These are phyloP conservation scores for Harpia harpyja DNA, from an alignment of 2,797 vertebrate species.

Conservation along the genomic window DNA sequence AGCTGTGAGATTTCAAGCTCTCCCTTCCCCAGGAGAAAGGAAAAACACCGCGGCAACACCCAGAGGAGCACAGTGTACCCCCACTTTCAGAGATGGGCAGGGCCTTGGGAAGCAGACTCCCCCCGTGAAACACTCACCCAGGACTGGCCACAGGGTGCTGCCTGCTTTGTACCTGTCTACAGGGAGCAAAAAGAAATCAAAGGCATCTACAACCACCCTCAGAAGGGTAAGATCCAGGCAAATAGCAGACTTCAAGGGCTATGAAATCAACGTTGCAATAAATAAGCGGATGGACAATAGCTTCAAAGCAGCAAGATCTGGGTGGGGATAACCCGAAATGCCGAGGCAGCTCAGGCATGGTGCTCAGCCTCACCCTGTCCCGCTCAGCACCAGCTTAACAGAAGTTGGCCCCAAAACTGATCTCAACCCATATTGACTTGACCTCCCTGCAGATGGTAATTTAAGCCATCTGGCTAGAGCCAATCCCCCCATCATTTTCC, in stretches of 20 bases:
- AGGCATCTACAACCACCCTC: not conserved
- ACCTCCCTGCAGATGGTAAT: not conserved
- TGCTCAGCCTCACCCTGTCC: not conserved
- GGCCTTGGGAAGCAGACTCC: not conserved
- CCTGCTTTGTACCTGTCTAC: not conserved
- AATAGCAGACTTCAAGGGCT: not conserved
- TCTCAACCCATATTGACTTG: not conserved
- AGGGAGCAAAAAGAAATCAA: not conserved
- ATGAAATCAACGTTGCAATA: rapidly evolving
- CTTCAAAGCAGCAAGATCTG: not conserved
- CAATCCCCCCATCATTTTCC: not conserved
- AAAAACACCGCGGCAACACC: not conserved
- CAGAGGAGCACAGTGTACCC: not conserved
- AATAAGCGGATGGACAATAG: not conserved
- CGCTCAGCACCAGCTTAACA: not conserved
- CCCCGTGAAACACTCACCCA: not conserved
- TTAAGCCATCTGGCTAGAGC: not conserved
- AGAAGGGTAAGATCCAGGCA: not conserved
- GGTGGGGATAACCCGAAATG: not conserved
- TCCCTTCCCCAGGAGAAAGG: not conserved
- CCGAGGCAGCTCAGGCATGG: not conserved
- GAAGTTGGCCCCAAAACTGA: not conserved
- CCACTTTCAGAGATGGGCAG: not conserved
- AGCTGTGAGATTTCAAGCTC: not conserved
- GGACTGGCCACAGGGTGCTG: not conserved